These are phyloP conservation scores for Knipowitschia caucasica DNA, from an alignment of 2,797 vertebrate species.

Conservation along the genomic window DNA sequence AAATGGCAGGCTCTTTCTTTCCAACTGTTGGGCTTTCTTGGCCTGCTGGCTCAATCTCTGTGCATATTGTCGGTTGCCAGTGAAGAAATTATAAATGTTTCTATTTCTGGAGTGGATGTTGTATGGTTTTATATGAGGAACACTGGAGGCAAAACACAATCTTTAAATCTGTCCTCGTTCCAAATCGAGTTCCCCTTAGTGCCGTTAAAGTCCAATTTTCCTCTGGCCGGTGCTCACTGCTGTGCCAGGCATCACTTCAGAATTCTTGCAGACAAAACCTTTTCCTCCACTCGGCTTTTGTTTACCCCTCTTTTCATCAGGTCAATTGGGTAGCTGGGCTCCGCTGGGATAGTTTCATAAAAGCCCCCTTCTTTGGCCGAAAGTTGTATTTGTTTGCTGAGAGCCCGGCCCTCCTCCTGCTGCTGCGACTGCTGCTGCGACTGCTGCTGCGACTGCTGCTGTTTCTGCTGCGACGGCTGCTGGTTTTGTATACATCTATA, in stretches of 20 bases:
- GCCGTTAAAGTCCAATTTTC: constrained; percentile 35
- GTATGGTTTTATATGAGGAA: constrained; percentile 12
- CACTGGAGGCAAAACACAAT: not conserved
- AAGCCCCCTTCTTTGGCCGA: constrained; percentile 23
- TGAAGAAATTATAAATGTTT: constrained; percentile 9
- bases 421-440: constrained; percentile 11
- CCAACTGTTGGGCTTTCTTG: not conserved
- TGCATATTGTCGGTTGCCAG: not conserved
- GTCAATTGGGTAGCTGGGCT: constrained; percentile 50
- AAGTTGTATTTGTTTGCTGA: constrained; percentile 34
- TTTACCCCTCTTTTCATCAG: constrained; percentile 41
- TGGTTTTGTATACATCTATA: too few relatives aligned
- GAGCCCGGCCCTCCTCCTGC: constrained; percentile 27
- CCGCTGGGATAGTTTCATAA: constrained; percentile 36
- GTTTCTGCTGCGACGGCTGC: too few relatives aligned
- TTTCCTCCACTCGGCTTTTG: constrained; percentile 42
- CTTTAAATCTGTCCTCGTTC: constrained; percentile 13
- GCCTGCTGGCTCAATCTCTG: not conserved
- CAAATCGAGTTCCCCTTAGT: constrained; percentile 26
- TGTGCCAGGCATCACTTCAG: constrained; percentile 44
- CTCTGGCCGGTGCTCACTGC: constrained; percentile 18
- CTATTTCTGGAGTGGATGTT: constrained; percentile 6
- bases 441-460: too few relatives aligned
- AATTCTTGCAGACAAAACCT: constrained; percentile 36
- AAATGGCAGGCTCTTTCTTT: too few relatives aligned